Percentiles rank a stretch among this genome's conserved stretches.
Conservation (phyloP, 2,113 vertebrate genomes). For the Saguinus midas region DNA sequence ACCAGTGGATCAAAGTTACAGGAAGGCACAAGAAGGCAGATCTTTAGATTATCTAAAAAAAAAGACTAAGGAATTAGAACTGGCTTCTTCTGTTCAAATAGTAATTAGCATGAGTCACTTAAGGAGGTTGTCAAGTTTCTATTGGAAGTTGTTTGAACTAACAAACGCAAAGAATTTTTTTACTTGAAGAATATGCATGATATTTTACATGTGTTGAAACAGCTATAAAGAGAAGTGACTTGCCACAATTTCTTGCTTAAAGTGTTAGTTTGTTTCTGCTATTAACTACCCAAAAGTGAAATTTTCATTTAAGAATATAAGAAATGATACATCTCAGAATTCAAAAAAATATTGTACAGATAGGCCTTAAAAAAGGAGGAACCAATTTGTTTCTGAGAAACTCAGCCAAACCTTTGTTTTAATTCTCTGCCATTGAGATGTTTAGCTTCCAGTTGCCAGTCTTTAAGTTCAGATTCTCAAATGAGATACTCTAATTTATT, state of each 20-base stretch:
- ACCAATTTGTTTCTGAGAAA: not conserved
- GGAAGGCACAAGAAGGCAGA: not conserved
- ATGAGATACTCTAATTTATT: not conserved
- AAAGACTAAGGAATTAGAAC: not conserved
- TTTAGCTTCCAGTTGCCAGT: not conserved
- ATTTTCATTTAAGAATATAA: not conserved
- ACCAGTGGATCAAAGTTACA: not conserved
- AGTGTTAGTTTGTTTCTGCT: constrained; percentile 39
- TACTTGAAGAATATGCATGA: constrained; percentile 2
- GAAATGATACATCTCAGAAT: not conserved
- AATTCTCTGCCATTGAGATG: not conserved
- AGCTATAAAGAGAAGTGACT: not conserved
- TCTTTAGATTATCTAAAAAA: constrained; percentile 14
- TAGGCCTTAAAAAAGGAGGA: not conserved
- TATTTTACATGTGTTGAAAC: constrained; percentile 34
- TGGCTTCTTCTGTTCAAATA: not conserved
- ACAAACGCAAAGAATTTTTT: not conserved
- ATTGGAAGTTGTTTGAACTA: not conserved
- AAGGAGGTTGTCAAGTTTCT: not conserved
- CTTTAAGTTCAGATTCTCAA: not conserved
- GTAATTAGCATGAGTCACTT: not conserved
- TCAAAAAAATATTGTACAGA: not conserved
- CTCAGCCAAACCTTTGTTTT: not conserved
- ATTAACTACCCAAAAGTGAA: not conserved
- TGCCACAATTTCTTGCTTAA: not conserved